Percentiles rank a stretch among this genome's conserved stretches.
These are phyloP conservation scores for Abrostola triplasia DNA, from an alignment of 2,888 invertebrate genomes.

Conservation along the genomic window DNA sequence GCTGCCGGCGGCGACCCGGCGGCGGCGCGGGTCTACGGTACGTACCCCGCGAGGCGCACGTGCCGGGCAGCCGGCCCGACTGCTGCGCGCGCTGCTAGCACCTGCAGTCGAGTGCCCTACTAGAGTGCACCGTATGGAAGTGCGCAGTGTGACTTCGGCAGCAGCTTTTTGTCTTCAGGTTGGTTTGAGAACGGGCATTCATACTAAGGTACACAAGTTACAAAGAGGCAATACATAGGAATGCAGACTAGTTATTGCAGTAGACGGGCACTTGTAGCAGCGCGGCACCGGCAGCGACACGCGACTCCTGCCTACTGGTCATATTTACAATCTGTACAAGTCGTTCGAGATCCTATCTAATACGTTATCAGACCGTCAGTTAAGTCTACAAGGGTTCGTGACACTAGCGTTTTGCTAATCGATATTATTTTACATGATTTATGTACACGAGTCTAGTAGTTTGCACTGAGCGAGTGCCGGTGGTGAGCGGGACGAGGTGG, in stretches of 20 bases:
- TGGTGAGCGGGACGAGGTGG: constrained; percentile 7
- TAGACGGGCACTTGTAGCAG: not conserved
- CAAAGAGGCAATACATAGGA: not conserved
- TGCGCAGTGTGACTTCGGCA: not conserved
- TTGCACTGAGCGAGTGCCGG: constrained; percentile 3
- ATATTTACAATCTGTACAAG: constrained; percentile 49
- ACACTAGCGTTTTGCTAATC: constrained; percentile 56
- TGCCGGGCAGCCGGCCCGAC: constrained; percentile 2
- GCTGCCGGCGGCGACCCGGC: constrained; percentile 15
- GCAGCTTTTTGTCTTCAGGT: too few species aligned
- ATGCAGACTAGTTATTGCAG: not conserved
- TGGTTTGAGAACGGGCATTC: too few species aligned
- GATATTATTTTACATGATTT: constrained; percentile 47
- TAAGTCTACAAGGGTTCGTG: constrained; percentile 47
- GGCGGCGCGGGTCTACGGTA: too few species aligned
- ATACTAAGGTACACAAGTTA: too few species aligned
- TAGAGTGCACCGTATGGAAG: not conserved
- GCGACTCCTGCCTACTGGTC: constrained; percentile 5
- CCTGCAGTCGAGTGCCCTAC: constrained; percentile 5
- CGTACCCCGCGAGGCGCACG: constrained; percentile 29
- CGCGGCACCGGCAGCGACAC: not conserved
- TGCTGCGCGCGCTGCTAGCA: not conserved
- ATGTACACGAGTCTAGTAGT: constrained; percentile 41
- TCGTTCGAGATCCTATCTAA: constrained; percentile 28
- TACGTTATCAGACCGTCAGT: constrained; percentile 36